Conservation (phyloP, 1,140 invertebrate genomes). For the Spodoptera litura region DNA sequence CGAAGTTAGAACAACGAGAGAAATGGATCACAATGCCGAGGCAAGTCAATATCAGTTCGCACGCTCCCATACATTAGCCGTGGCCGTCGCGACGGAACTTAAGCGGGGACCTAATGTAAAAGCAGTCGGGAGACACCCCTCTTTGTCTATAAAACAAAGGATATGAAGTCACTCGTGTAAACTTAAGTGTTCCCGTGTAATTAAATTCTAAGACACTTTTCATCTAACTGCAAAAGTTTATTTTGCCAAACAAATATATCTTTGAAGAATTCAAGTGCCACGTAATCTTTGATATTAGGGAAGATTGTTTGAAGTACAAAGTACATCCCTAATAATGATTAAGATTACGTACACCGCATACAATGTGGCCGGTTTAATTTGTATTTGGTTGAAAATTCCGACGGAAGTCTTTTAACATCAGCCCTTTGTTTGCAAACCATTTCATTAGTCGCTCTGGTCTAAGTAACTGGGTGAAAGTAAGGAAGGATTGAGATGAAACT, state of each 20-base stretch:
- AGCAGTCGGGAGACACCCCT: slow-evolving; percentile 33
- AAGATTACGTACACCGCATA: no score
- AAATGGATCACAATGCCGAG: slow-evolving; percentile 17
- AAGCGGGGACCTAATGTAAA: slow-evolving; percentile 44
- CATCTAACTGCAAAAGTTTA: slow-evolving; percentile 25
- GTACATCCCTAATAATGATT: no score
- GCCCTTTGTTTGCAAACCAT: slow-evolving; percentile 13
- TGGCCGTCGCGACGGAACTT: slow-evolving; percentile 34
- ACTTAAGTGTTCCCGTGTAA: slow-evolving; percentile 49
- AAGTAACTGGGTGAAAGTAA: not conserved
- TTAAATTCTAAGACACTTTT: slow-evolving; percentile 54
- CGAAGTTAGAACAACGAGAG: slow-evolving; percentile 10
- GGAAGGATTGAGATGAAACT: slow-evolving; percentile 11
- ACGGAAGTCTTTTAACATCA: not conserved
- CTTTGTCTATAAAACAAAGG: slow-evolving; percentile 44
- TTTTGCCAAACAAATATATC: slow-evolving; percentile 3
- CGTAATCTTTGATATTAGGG: not conserved
- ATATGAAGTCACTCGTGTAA: slow-evolving; percentile 41
- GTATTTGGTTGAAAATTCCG: not conserved
- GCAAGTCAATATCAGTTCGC: slow-evolving; percentile 36
- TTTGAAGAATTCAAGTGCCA: not conserved
- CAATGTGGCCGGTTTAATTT: slow-evolving; percentile 14
- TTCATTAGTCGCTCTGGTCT: slow-evolving; percentile 22
- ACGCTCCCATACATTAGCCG: slow-evolving; percentile 39
- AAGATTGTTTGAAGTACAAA: no score